Evolutionary conservation across 2,113 vertebrate genomes (phyloP), one percentile per base, ranked within the genome.

Genomic region (Pseudolaguvia tuberculata): DNA sequence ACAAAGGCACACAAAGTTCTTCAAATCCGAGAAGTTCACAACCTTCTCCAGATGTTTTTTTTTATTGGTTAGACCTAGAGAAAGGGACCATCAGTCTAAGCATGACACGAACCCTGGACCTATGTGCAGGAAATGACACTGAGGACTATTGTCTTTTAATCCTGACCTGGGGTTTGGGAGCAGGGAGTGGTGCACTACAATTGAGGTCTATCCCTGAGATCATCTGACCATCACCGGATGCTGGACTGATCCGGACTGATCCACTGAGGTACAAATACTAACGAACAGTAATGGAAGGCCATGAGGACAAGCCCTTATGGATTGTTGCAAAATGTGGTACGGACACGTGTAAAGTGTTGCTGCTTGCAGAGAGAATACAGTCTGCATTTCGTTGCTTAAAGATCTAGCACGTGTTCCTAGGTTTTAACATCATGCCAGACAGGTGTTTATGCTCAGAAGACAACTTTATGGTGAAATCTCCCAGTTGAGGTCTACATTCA

Each of bases 1-100:
- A 72, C 84, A 88, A 90, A 91, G 86, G 85, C 87, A 89, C 84
- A 88, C 89, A 90, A 92, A 91, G 89, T 90, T 85, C 89, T 88
- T 83, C 72, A 85, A 84, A 86, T 88, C 84, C 68, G 73, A 15
- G 83, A 80, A 86, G 86, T 73, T 71, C 80, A 73, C 72, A 51
- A 63, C 57, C 81, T 85, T 82, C 85, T 86, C 87, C 89, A 91
- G 90, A 91, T 91, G 91, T 88, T 88, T 66, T 50, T 50, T 50
- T 50, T 66, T 83, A 83, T 72, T 48, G 85, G 85, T 85, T 84
- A 82, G 84, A 82, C 79, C 35, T 72, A 67, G 14, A 87, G 87
- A 89, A 87, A 84, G 79, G 65, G 68, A 80, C 84, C 83, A 78
- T 88, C 86, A 88, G 85, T 88, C 84, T 13, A 68, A 88, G 77